phyloP scores from a whole-genome alignment of 2,113 vertebrate genomes.

The Cynocephalus volans region DNA sequence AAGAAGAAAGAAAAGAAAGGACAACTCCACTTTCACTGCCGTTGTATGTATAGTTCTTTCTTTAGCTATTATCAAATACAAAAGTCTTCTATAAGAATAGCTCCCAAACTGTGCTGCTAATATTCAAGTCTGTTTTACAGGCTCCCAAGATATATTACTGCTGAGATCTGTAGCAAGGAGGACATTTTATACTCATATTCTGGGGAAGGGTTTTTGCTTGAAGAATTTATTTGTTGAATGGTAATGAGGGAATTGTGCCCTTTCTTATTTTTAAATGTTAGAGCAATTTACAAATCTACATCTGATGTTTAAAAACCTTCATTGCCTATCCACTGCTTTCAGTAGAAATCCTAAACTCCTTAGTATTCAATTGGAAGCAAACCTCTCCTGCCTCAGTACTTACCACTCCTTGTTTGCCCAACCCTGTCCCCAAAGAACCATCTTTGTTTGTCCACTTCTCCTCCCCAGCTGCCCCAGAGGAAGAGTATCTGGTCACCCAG shows the following conservation, averaged over 20 bases:
- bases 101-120: constrained; percentile 70
- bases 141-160: constrained; percentile 52
- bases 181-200: constrained; percentile 76
- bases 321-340: constrained; percentile 37
- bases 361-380: constrained; percentile 13
- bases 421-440: background rate
- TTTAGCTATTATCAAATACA: constrained; percentile 74
- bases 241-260: constrained; percentile 69
- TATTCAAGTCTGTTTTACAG: constrained; percentile 72
- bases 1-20: constrained; percentile 62
- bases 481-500: background rate
- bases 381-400: constrained; percentile 16
- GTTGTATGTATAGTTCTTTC: constrained; percentile 66
- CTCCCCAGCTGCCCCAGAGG: background rate
- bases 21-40: constrained; percentile 61
- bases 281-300: constrained; percentile 66
- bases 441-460: background rate
- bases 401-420: background rate
- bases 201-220: constrained; percentile 69
- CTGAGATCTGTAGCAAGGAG: constrained; percentile 76
- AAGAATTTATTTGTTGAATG: constrained; percentile 78
- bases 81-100: constrained; percentile 73
- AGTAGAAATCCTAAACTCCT: constrained; percentile 23
- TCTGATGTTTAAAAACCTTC: constrained; percentile 61
- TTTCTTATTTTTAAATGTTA: constrained; percentile 78